Base-by-base conservation (phyloP, 2,797 vertebrate genomes). In the Pseudomugil tenellus region DNA sequence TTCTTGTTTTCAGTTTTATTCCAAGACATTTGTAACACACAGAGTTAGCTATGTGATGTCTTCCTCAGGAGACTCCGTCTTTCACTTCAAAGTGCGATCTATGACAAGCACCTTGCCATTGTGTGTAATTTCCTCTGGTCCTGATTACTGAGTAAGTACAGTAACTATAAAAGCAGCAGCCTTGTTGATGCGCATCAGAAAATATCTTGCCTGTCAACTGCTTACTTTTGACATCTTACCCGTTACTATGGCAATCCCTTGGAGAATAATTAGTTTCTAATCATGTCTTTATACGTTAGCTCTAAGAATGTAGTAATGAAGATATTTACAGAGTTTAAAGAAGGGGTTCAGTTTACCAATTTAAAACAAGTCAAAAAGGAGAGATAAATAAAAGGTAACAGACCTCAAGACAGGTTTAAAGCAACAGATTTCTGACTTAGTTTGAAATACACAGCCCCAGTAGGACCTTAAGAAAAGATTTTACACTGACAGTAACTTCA, bases 401-500 rank as follows among this genome's bases (percentile, higher is more conserved):
- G 49, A 21, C 53, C 17, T 19, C 19, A 34, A 55, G 1, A 53
- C 3, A 53, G 6, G 25, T 13, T 26, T 2, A 28, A 14, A 26
- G 16, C 8, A 10, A 28, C 17, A 26, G 29, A 14, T 43, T 43
- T 37, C 52, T 25, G 26, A 31, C 37, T 43, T 4, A 48, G 48
- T 52, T 58, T 65, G n/a, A 19, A 72, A 65, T 46, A 48, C 37
- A 21, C 14, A 54, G 62, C 56, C 49, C 53, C 52, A 19, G 17
- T 41, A 25, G 26, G 34, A 17, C 39, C 39, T 41, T 41, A 17
- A 19, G 39, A 48, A 65, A 37, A 64, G 57, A 37, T 49, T 72
- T 58, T 59, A 72, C 37, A 58, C 16, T 54, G 34, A 43, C 35
- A 41, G 49, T 17, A 31, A 54, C 35, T 34, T 21, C 19, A 32